A percentile compares a stretch with the other conserved stretches of the same genome.
Conservation (phyloP, 2,113 vertebrate genomes). For the Cheilinus undulatus region DNA sequence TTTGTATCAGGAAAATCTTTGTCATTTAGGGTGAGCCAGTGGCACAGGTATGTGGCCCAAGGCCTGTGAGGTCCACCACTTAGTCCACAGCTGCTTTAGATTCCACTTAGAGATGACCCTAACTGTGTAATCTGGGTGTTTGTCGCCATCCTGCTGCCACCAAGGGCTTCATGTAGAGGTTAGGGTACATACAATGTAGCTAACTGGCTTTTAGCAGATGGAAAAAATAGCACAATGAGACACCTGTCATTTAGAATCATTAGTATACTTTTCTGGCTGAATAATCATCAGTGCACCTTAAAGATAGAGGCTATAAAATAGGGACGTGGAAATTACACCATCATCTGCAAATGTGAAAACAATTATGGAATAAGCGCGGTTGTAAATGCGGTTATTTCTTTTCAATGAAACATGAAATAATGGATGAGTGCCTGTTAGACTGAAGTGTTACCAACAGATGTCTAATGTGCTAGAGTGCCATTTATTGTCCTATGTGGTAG, state of each 20-base stretch:
- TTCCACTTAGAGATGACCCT: not conserved
- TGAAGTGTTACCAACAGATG: conserved; percentile 58
- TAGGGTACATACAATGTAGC: not conserved
- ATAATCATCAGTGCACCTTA: conserved; percentile 3
- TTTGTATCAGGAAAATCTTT: no score
- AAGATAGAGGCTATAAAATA: conserved; percentile 4
- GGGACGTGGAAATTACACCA: conserved; percentile 23
- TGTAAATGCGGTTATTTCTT: conserved; percentile 31
- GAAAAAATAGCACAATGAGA: not conserved
- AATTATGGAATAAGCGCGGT: conserved; percentile 60
- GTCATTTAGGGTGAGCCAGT: no score
- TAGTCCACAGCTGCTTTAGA: no score
- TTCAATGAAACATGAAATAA: conserved; percentile 44
- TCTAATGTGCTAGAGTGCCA: conserved; percentile 33
- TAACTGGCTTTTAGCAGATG: not conserved
- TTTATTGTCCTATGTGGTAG: conserved; percentile 7
- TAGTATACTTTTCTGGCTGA: not conserved
- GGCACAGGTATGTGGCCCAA: no score
- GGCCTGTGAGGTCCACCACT: no score
- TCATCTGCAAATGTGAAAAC: conserved; percentile 42
- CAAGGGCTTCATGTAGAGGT: not conserved
- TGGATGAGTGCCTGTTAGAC: conserved; percentile 11
- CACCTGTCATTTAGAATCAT: not conserved
- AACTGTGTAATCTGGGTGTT: not conserved
- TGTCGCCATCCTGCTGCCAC: not conserved